phyloP scores from a whole-genome alignment of 2,113 vertebrate species.

The Mormyrus iriodes region DNA sequence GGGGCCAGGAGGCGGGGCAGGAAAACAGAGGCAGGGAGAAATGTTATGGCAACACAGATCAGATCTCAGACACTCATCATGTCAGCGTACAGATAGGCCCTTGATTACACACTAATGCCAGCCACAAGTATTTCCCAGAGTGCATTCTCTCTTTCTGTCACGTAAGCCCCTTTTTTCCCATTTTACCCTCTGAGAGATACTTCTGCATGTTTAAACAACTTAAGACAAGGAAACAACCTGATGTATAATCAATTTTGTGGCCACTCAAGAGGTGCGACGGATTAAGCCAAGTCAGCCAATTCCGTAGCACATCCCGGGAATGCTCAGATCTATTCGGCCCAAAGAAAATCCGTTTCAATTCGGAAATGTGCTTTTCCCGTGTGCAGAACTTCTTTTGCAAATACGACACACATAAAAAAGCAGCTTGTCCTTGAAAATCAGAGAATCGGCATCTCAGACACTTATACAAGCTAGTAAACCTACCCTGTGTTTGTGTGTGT shows the following conservation, averaged over 20 bases:
- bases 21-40: neutral
- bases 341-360: neutral
- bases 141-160: neutral
- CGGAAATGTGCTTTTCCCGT: neutral
- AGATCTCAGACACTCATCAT: neutral
- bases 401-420: neutral
- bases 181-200: neutral
- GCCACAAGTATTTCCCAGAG: neutral
- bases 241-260: neutral
- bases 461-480: neutral
- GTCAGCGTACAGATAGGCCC: neutral
- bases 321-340: neutral
- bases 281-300: neutral
- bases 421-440: neutral
- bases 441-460: neutral
- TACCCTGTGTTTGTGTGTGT: neutral
- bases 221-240: neutral
- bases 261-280: neutral
- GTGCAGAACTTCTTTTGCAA: neutral
- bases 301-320: neutral
- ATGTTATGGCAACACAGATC: neutral
- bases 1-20: neutral
- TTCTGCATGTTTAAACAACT: slow-evolving; percentile 6
- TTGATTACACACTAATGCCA: neutral
- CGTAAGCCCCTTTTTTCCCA: neutral